Base-by-base conservation (phyloP, 1,140 invertebrate genomes). In the Cotesia typhae region DNA sequence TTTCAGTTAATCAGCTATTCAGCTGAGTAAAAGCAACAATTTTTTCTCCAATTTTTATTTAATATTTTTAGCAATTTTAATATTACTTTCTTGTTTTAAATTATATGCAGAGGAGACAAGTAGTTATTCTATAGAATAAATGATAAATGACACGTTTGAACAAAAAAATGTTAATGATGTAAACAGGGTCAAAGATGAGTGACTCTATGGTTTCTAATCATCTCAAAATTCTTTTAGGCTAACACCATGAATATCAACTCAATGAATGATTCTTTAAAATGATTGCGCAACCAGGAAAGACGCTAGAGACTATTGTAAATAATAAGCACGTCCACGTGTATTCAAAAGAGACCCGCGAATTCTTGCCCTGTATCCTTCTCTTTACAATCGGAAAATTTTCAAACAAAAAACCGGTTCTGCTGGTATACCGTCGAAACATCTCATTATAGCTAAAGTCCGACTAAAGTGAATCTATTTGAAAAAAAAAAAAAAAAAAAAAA, bases 401-500 rank as follows among this genome's bases (percentile, higher is more conserved):
- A 67, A 72, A 67, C 55, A 20, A 72, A 72, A 72, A 72, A 72
- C 71, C 71, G 66, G 71, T 72, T 72, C 14, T 47, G 37, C 10
- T 35, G n/a, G 35, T 17, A 60, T 47, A 10, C 55, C 37, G 3
- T 28, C 57, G 9, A 53, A 53, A 66, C 65, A 41, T 67, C 64
- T 72, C 65, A 72, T 72, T 72, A 72, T 72, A 14, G 55, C 35
- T 38, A 41, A 51, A 64, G 28, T 12, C 47, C 47, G 14, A 20
- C 17, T 17, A 6, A 37, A 51, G 12, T 12, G 38, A 72, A 20
- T 67, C 14, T 38, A 41, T 28, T 65, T 9, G 10, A 10, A 38
- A 65, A 65, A 41, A 47, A 47, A 9, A 47, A 47, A 7, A 65
- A 65, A 41, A 47, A 47, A 9, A 47, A 47, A 7, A 4, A 38